Conservation (phyloP, 2,113 vertebrate genomes). For the Bos indicus region DNA sequence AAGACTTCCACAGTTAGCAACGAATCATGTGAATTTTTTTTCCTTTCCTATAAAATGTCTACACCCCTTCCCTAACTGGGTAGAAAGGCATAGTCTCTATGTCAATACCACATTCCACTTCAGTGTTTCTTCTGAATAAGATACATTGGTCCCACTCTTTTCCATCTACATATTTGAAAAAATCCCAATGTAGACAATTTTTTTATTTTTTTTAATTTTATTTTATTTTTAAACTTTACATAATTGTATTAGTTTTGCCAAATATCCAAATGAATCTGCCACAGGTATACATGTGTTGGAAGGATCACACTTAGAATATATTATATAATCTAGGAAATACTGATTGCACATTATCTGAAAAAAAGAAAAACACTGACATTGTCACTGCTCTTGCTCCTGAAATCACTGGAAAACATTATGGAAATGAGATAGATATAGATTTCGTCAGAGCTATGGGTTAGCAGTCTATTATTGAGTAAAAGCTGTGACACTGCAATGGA, state of each 20-base stretch:
- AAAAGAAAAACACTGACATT: background rate
- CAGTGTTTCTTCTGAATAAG: background rate
- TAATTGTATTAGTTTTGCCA: no score
- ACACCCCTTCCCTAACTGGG: rapidly evolving
- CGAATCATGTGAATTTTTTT: background rate
- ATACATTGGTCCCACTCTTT: background rate
- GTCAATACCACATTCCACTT: rapidly evolving
- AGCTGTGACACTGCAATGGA: background rate
- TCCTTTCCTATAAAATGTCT: background rate
- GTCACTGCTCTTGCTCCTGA: background rate
- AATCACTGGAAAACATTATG: background rate
- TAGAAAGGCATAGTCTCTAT: rapidly evolving
- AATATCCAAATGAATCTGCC: no score
- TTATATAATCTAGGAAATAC: background rate
- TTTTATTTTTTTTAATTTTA: background rate
- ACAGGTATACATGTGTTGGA: background rate
- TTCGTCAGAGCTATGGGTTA: background rate
- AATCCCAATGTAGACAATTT: background rate
- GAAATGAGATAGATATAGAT: background rate
- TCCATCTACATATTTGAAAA: background rate
- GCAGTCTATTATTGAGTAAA: background rate
- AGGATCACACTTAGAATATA: background rate
- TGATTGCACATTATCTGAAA: background rate
- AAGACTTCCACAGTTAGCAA: no score
- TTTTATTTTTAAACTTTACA: no score